Evolutionary conservation across 2,888 invertebrate genomes (phyloP).

Genomic region (Apeira syringaria): DNA sequence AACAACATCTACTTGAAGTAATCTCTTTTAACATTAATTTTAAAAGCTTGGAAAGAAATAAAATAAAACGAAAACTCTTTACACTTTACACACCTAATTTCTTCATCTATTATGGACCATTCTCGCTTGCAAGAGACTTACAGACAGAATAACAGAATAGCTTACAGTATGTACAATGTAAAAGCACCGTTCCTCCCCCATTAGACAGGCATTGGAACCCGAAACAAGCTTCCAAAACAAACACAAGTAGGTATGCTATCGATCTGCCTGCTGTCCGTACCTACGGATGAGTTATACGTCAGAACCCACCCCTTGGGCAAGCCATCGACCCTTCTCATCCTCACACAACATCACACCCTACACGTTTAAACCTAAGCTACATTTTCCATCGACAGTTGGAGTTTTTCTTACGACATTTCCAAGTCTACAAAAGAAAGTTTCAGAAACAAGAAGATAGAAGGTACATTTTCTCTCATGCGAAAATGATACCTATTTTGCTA

Average conservation of each 20-base stretch:
- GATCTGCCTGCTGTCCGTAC: slow-evolving; percentile 60
- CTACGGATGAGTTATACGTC: slow-evolving; percentile 75
- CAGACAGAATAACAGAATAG: not conserved
- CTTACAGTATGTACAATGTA: not conserved
- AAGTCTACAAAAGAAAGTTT: slow-evolving; percentile 62
- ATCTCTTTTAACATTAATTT: too few species aligned
- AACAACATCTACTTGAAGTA: too few species aligned
- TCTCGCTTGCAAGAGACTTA: not conserved
- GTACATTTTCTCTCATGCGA: slow-evolving; percentile 54
- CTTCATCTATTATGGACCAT: not conserved
- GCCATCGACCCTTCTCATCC: slow-evolving; percentile 53
- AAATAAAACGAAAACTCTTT: not conserved
- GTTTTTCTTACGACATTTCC: slow-evolving; percentile 69
- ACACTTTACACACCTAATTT: not conserved
- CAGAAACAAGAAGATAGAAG: slow-evolving; percentile 73
- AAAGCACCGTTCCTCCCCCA: not conserved
- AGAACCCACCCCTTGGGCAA: slow-evolving; percentile 53
- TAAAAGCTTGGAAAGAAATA: too few species aligned
- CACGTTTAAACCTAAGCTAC: slow-evolving; percentile 43
- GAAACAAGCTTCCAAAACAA: slow-evolving; percentile 50
- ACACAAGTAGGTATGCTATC: slow-evolving; percentile 69
- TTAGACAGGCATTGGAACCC: slow-evolving; percentile 26
- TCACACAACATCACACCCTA: slow-evolving; percentile 33
- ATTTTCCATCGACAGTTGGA: slow-evolving; percentile 54
- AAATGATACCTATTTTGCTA: slow-evolving; percentile 58